Conservation (phyloP, 2,888 invertebrate genomes). For the Tachystola acroxantha region DNA sequence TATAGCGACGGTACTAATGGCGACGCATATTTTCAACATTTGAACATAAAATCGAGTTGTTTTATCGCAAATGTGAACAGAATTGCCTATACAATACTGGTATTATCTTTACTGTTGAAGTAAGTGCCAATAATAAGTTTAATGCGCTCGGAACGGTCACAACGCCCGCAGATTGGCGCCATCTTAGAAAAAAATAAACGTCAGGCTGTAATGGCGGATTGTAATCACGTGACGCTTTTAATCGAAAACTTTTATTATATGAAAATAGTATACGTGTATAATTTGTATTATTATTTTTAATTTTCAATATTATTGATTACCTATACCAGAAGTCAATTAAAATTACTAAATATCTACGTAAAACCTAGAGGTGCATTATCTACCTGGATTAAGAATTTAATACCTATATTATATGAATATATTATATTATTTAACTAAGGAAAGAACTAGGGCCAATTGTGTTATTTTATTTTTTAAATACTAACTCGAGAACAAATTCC, state of each 20-base stretch:
- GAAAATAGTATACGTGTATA: too few relatives aligned
- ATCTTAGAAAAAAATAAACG: conserved; percentile 45
- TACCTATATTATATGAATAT: too few relatives aligned
- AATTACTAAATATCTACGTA: not conserved
- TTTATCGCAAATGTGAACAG: conserved; percentile 64
- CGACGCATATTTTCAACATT: conserved; percentile 55
- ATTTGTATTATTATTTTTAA: too few relatives aligned
- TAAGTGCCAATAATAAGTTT: conserved; percentile 70
- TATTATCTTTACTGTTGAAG: conserved; percentile 63
- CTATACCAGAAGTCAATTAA: not conserved
- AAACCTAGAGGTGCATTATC: too few relatives aligned
- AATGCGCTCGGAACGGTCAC: conserved; percentile 41
- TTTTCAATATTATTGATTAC: not conserved
- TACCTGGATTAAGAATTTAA: too few relatives aligned
- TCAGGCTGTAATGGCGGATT: conserved; percentile 29
- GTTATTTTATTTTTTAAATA: too few relatives aligned
- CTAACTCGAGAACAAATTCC: too few relatives aligned
- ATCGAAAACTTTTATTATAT: conserved; percentile 4
- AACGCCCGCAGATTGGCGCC: conserved; percentile 46
- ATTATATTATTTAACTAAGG: too few relatives aligned
- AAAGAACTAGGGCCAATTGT: too few relatives aligned
- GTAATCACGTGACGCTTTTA: conserved; percentile 17
- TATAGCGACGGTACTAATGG: conserved; percentile 38
- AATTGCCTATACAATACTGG: conserved; percentile 62
- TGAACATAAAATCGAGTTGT: conserved; percentile 59